Evolutionary conservation across 2,888 invertebrate genomes (phyloP).

Genomic region (Pseudoips prasinana): DNA sequence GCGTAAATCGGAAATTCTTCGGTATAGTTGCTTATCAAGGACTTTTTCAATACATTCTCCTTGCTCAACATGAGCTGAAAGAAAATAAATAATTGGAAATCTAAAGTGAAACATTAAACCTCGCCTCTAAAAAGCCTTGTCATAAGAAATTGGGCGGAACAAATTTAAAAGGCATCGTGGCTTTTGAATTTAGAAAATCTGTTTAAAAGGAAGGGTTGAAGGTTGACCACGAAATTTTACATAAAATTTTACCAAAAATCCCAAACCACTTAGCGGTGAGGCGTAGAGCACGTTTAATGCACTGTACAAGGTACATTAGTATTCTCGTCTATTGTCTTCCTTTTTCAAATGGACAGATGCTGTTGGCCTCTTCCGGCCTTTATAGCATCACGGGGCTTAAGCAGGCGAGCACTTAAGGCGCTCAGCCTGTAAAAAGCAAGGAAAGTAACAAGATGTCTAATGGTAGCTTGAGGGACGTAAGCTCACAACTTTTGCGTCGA

Average conservation of each 20-base stretch:
- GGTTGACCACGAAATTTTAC: conserved; percentile 23
- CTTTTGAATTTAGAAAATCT: conserved; percentile 12
- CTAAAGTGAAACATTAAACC: too few species aligned
- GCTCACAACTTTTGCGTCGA: conserved; percentile 9
- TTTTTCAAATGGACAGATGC: conserved; percentile 37
- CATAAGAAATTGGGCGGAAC: conserved; percentile 5
- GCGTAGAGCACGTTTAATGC: conserved; percentile 26
- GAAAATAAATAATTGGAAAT: too few species aligned
- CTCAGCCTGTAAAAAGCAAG: conserved; percentile 31
- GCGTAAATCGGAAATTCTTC: neutral
- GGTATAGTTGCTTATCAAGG: neutral
- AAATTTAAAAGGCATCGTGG: conserved; percentile 7
- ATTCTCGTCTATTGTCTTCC: conserved; percentile 34
- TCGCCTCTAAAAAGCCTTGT: too few species aligned
- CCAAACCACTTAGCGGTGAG: conserved; percentile 30
- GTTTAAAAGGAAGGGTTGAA: conserved; percentile 11
- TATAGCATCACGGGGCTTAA: conserved; percentile 37
- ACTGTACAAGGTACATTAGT: conserved; percentile 35
- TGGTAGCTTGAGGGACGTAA: conserved; percentile 18
- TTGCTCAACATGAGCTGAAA: too few species aligned
- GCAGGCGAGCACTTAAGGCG: conserved; percentile 35
- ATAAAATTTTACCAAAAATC: conserved; percentile 24
- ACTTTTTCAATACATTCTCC: too few species aligned
- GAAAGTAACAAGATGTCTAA: conserved; percentile 27
- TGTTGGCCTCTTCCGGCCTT: conserved; percentile 35